Evolutionary conservation across 1,140 invertebrate genomes (phyloP).

Genomic region (Caerostris darwini): DNA sequence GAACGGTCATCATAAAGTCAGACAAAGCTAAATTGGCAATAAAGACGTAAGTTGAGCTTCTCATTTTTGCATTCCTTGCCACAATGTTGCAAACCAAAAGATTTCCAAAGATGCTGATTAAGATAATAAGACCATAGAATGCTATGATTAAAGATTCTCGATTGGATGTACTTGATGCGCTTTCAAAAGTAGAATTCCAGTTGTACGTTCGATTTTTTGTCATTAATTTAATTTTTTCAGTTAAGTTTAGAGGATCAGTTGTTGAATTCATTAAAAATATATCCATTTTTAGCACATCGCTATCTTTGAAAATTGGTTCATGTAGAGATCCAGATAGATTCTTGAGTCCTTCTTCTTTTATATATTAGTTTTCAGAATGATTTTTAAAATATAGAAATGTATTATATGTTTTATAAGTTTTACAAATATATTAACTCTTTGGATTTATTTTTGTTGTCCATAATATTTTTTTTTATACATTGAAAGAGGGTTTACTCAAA

Average conservation of each 20-base stretch:
- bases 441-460: too few species aligned
- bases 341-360: too few species aligned
- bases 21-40: constrained; percentile 92
- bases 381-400: too few species aligned
- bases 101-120: constrained; percentile 81
- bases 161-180: neutral
- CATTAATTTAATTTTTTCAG: neutral
- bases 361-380: too few species aligned
- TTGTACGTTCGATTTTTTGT: neutral
- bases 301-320: neutral
- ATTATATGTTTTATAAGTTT: too few species aligned
- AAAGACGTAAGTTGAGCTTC: constrained; percentile 91
- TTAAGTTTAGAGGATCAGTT: neutral
- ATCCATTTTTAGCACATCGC: neutral
- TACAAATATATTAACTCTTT: too few species aligned
- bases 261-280: neutral
- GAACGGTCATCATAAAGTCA: constrained; percentile 91
- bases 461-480: too few species aligned
- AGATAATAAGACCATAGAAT: constrained; percentile 81
- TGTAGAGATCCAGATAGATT: too few species aligned
- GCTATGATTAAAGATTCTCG: constrained; percentile 63
- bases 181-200: neutral
- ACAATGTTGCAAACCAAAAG: constrained; percentile 81
- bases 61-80: constrained; percentile 80
- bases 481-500: too few species aligned